These are phyloP conservation scores for Drosophila suzukii DNA, from an alignment of 1,140 invertebrate species.

Conservation along the genomic window DNA sequence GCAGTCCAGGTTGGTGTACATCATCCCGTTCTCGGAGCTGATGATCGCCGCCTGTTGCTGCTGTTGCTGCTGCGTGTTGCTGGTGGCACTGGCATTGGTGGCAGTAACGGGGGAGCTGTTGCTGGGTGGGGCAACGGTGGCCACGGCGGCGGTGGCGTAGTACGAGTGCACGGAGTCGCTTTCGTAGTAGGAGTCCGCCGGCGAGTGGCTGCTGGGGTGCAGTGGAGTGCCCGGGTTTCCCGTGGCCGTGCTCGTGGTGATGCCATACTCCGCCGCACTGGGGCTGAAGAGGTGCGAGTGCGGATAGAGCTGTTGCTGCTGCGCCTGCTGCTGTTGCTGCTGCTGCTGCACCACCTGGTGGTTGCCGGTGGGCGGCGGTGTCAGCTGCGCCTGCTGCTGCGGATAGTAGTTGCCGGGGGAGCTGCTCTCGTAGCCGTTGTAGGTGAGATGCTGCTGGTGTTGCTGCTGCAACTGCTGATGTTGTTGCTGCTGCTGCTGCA, in stretches of 20 bases:
- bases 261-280: conserved; percentile 83
- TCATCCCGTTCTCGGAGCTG: conserved; percentile 92
- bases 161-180: conserved; percentile 79
- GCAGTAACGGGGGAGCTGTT: conserved; percentile 83
- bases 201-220: conserved; percentile 78
- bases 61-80: conserved; percentile 65
- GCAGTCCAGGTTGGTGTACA: conserved; percentile 96
- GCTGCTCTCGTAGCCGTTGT: conserved; percentile 51
- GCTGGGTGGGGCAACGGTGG: conserved; percentile 73
- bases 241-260: conserved; percentile 65
- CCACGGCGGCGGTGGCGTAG: conserved; percentile 78
- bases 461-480: conserved; percentile 56
- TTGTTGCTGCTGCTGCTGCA: conserved; percentile 48
- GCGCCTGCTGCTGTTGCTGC: conserved; percentile 46
- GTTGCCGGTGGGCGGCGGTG: conserved; percentile 51
- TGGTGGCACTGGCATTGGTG: conserved; percentile 50
- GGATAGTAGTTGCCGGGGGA: conserved; percentile 57
- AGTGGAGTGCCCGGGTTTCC: conserved; percentile 59
- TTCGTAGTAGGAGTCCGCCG: conserved; percentile 79
- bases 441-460: conserved; percentile 48
- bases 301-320: conserved; percentile 60
- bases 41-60: conserved; percentile 87
- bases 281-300: conserved; percentile 83
- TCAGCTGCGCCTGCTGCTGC: conserved; percentile 46
- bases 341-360: conserved; percentile 53